Conservation (phyloP, 2,113 vertebrate genomes). For the Callithrix jacchus region DNA sequence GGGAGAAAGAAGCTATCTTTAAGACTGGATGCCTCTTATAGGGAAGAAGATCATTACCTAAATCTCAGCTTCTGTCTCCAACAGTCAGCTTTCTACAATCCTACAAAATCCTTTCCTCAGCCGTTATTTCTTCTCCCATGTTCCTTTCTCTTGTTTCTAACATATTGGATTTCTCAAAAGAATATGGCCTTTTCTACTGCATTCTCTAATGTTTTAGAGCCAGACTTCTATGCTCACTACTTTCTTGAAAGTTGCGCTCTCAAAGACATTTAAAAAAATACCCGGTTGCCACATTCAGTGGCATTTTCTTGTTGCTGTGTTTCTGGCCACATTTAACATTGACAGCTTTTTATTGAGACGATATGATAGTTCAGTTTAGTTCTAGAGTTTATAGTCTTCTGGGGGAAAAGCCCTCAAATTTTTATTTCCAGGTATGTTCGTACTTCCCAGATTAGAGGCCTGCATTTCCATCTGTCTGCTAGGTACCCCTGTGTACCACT, state of each 20-base stretch:
- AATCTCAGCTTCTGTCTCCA: neutral
- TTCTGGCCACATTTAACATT: neutral
- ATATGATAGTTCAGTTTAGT: neutral
- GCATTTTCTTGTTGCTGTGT: neutral
- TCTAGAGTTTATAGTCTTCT: neutral
- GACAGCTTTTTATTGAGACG: neutral
- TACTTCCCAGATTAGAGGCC: neutral
- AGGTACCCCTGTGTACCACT: neutral
- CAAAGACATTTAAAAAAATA: neutral
- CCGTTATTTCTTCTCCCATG: neutral
- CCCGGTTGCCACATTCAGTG: neutral
- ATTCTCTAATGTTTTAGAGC: neutral
- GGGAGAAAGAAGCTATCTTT: neutral
- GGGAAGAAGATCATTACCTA: neutral
- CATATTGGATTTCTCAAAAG: neutral
- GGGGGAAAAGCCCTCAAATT: neutral
- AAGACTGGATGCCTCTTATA: neutral
- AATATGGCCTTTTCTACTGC: neutral
- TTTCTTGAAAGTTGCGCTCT: slow-evolving; percentile 13
- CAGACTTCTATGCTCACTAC: neutral
- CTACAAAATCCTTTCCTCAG: slow-evolving; percentile 9
- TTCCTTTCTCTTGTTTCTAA: neutral
- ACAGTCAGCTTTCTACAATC: neutral
- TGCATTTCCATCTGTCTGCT: neutral
- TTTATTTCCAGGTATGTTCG: neutral